These are phyloP conservation scores for Drosophila pachea DNA, from an alignment of 1,140 invertebrate genomes.

Conservation along the genomic window DNA sequence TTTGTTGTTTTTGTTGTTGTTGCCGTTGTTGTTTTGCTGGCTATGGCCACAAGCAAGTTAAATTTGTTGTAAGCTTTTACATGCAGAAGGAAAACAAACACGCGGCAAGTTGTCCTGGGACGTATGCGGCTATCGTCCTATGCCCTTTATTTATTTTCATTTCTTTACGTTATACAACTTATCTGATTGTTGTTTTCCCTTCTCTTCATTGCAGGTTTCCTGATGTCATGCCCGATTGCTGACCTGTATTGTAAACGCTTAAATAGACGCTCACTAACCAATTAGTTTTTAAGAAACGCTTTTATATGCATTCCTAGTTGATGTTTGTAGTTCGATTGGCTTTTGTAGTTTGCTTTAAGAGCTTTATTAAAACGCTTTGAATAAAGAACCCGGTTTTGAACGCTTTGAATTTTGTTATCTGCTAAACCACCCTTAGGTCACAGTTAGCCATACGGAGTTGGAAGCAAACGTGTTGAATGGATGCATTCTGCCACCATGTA, in stretches of 20 bases:
- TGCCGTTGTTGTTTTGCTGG: slow-evolving; percentile 27
- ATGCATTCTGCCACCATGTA: slow-evolving; percentile 9
- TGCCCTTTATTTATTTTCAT: slow-evolving; percentile 29
- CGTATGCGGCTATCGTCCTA: neutral
- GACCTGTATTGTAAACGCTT: slow-evolving; percentile 47
- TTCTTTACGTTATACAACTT: slow-evolving; percentile 51
- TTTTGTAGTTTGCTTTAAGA: slow-evolving; percentile 44
- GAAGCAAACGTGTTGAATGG: neutral
- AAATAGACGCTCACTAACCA: slow-evolving; percentile 62
- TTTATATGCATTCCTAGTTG: slow-evolving; percentile 35
- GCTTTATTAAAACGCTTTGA: slow-evolving; percentile 35
- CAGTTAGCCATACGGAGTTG: neutral
- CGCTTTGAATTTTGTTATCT: slow-evolving; percentile 48
- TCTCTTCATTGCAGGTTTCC: slow-evolving; percentile 54
- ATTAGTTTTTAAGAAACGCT: slow-evolving; percentile 58
- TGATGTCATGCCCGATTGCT: slow-evolving; percentile 19
- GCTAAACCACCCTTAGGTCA: slow-evolving; percentile 3
- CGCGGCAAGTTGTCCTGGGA: slow-evolving; percentile 27
- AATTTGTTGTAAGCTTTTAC: slow-evolving; percentile 74
- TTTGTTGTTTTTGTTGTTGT: slow-evolving; percentile 43
- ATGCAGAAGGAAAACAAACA: slow-evolving; percentile 55
- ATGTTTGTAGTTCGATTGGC: slow-evolving; percentile 50
- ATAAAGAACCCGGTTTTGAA: slow-evolving; percentile 63
- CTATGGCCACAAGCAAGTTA: slow-evolving; percentile 70
- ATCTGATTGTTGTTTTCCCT: slow-evolving; percentile 22